Conservation (phyloP, 1,140 invertebrate species). For the Eufriesea mexicana region DNA sequence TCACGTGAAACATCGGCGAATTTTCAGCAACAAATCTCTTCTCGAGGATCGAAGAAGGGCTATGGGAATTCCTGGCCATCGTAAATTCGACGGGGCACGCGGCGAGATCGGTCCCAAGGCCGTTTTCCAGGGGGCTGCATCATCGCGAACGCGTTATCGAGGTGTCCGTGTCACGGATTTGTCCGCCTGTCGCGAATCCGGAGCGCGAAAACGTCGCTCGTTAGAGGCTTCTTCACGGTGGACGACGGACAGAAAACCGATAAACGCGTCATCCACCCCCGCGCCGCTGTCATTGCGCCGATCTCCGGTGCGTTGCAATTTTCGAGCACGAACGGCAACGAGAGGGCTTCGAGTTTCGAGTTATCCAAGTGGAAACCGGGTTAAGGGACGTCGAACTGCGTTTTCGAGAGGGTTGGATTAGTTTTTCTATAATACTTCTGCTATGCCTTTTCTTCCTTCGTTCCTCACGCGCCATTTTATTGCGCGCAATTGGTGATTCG, state of each 20-base stretch:
- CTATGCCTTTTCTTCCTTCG: no score
- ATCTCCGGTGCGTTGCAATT: slow-evolving; percentile 2
- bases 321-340: neutral
- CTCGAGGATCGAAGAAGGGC: neutral
- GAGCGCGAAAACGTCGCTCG: neutral
- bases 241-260: slow-evolving; percentile 17
- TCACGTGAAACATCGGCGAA: slow-evolving; percentile 52
- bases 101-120: no score
- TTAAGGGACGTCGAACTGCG: neutral
- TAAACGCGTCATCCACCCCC: neutral
- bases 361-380: neutral
- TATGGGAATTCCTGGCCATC: no score
- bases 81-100: no score
- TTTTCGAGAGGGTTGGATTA: neutral
- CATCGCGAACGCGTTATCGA: neutral
- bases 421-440: no score
- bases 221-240: neutral
- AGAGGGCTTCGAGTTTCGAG: neutral
- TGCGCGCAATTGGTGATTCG: no score
- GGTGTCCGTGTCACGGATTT: neutral
- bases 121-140: no score
- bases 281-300: neutral
- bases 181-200: neutral
- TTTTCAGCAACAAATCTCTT: slow-evolving; percentile 36
- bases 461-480: no score